phyloP scores from a whole-genome alignment of 2,888 invertebrate genomes.

The Alloplasta piceator region DNA sequence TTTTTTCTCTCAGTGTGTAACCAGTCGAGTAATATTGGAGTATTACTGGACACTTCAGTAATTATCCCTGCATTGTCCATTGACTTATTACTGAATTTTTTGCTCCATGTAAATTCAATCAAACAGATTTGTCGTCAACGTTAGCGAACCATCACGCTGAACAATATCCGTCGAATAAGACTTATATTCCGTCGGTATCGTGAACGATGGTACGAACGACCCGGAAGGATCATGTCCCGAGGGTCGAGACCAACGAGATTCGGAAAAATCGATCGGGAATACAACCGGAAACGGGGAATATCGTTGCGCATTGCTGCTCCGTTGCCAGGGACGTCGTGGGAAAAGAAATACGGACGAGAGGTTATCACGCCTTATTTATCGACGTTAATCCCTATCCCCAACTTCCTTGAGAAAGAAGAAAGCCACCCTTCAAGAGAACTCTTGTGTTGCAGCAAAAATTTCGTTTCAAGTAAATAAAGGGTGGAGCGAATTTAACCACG shows the following conservation, averaged over 20 bases:
- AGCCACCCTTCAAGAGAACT: neutral
- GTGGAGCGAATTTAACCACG: neutral
- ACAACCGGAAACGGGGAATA: conserved; percentile 7
- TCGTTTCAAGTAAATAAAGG: neutral
- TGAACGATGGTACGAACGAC: neutral
- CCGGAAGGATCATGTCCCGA: conserved; percentile 16
- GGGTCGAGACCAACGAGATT: neutral
- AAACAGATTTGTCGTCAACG: too few species aligned
- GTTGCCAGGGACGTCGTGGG: neutral
- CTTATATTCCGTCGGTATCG: neutral
- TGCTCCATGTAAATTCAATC: too few species aligned
- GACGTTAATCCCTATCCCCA: neutral
- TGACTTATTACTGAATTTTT: too few species aligned
- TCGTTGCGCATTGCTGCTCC: neutral
- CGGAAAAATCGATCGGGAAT: conserved; percentile 27
- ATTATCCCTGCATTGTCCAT: too few species aligned
- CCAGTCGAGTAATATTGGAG: too few species aligned
- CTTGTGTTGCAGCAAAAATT: neutral
- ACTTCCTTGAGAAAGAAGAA: neutral
- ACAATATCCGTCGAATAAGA: neutral
- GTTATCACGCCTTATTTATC: neutral
- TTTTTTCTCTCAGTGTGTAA: too few species aligned
- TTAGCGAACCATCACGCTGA: too few species aligned
- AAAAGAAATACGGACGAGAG: conserved; percentile 1
- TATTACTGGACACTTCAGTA: too few species aligned